These are phyloP conservation scores for Parascotia fuliginaria DNA, from an alignment of 2,888 invertebrate species.

Conservation along the genomic window DNA sequence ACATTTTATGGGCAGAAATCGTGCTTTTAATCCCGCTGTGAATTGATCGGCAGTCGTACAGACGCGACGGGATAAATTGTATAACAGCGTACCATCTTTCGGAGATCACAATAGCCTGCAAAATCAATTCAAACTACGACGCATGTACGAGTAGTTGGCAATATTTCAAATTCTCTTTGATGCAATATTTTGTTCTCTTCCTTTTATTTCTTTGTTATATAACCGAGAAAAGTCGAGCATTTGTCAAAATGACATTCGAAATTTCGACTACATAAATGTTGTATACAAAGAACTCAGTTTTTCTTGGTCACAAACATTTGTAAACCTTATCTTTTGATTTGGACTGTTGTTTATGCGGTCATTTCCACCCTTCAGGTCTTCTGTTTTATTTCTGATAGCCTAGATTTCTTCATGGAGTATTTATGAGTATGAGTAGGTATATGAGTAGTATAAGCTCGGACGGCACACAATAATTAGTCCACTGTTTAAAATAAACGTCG, in stretches of 20 bases:
- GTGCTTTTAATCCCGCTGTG: slow-evolving; percentile 12
- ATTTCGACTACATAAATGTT: too few relatives aligned
- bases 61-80: slow-evolving; percentile 39
- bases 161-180: slow-evolving; percentile 80
- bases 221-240: slow-evolving; percentile 54
- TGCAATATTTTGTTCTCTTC: slow-evolving; percentile 77
- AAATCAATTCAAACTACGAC: slow-evolving; percentile 74
- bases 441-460: too few relatives aligned
- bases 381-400: too few relatives aligned
- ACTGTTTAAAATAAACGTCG: too few relatives aligned
- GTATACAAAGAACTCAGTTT: too few relatives aligned
- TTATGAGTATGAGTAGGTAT: too few relatives aligned
- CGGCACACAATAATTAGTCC: too few relatives aligned
- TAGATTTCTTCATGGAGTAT: too few relatives aligned
- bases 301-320: too few relatives aligned
- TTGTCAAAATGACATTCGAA: slow-evolving; percentile 43
- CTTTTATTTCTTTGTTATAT: slow-evolving; percentile 61
- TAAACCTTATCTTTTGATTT: too few relatives aligned
- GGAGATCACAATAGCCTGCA: slow-evolving; percentile 60
- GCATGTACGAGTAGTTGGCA: slow-evolving; percentile 79
- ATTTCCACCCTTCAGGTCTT: too few relatives aligned
- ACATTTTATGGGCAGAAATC: slow-evolving; percentile 8
- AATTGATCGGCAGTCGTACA: slow-evolving; percentile 12
- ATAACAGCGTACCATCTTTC: slow-evolving; percentile 44
- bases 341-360: too few relatives aligned